Evolutionary conservation across 2,888 invertebrate genomes (phyloP).

Genomic region (Synanthedon vespiformis): DNA sequence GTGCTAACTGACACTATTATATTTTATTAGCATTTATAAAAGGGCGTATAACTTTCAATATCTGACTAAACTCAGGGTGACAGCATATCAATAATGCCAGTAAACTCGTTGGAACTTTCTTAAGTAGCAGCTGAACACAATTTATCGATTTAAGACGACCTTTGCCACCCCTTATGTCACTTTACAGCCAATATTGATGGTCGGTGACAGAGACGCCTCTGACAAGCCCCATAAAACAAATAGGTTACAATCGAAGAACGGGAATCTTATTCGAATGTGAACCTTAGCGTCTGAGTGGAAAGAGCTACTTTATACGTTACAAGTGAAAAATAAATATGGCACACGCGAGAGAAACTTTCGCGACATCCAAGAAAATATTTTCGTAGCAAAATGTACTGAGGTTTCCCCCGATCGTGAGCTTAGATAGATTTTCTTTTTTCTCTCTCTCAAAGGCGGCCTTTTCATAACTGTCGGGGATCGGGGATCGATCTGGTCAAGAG

Average conservation of each 20-base stretch:
- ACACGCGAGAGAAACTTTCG: conserved; percentile 33
- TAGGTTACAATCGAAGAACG: neutral
- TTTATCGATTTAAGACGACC: conserved; percentile 59
- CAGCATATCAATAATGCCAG: conserved; percentile 57
- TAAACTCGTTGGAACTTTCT: conserved; percentile 51
- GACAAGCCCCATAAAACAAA: conserved; percentile 33
- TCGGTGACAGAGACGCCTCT: conserved; percentile 48
- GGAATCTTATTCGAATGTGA: conserved; percentile 10
- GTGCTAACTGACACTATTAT: neutral
- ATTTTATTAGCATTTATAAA: neutral
- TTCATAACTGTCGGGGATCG: conserved; percentile 61
- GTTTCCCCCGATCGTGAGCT: conserved; percentile 42
- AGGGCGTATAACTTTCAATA: conserved; percentile 7
- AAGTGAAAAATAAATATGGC: conserved; percentile 17
- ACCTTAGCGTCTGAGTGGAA: conserved; percentile 17
- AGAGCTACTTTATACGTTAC: conserved; percentile 6
- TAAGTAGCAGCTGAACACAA: conserved; percentile 55
- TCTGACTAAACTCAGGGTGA: conserved; percentile 26
- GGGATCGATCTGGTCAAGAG: conserved; percentile 43
- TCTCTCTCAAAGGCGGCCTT: conserved; percentile 40
- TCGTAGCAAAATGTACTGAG: conserved; percentile 44
- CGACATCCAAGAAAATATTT: conserved; percentile 54
- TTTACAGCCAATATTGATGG: conserved; percentile 64
- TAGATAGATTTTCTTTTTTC: conserved; percentile 44
- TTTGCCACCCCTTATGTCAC: conserved; percentile 62